A percentile compares a stretch with the other conserved stretches of the same genome.
phyloP scores from a whole-genome alignment of 2,113 vertebrate genomes.

The Phalacrocorax aristotelis region DNA sequence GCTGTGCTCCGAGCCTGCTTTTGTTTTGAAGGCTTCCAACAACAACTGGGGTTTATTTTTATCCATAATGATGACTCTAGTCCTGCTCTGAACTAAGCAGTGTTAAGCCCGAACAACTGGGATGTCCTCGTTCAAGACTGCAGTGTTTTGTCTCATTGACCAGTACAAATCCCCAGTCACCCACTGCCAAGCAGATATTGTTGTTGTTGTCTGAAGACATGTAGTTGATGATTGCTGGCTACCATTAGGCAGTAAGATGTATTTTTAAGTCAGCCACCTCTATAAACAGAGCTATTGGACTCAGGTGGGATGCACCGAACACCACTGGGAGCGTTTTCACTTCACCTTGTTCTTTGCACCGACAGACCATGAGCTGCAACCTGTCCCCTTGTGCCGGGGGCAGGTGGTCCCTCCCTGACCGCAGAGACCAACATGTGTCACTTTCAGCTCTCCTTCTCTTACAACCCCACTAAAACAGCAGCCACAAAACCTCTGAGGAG shows the following conservation, averaged over 20 bases:
- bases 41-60: conserved; percentile 45
- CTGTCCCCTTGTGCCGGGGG: background rate
- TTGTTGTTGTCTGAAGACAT: background rate
- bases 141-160: background rate
- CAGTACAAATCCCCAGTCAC: background rate
- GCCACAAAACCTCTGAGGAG: background rate
- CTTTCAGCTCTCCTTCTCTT: background rate
- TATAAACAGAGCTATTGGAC: background rate
- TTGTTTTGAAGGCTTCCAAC: background rate
- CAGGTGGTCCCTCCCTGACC: background rate
- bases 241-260: background rate
- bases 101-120: conserved; percentile 8
- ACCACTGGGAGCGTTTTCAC: background rate
- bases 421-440: rapidly evolving
- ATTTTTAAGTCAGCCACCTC: background rate
- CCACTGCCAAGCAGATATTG: background rate
- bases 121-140: background rate
- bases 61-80: background rate
- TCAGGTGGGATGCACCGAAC: rapidly evolving
- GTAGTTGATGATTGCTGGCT: background rate
- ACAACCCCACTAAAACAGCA: background rate
- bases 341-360: background rate
- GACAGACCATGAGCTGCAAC: background rate
- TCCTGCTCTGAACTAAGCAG: background rate
- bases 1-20: background rate